Percentiles rank a stretch among this genome's conserved stretches.
phyloP scores from a whole-genome alignment of 1,140 invertebrate species.

The Druon quercuslanigerum region DNA sequence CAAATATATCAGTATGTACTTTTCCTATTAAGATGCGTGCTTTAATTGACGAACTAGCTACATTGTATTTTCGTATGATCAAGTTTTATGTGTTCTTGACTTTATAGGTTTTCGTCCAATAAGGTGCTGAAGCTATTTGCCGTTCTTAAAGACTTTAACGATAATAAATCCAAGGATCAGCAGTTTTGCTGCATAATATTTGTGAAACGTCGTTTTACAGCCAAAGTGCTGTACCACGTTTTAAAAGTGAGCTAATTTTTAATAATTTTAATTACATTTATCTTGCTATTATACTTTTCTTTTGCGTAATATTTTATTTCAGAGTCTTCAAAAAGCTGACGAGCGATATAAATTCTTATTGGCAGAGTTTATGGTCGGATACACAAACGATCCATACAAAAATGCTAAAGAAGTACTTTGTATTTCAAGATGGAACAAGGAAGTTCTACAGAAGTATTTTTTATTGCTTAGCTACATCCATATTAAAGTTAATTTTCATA shows the following conservation, averaged over 20 bases:
- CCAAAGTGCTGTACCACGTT: slow-evolving; percentile 86
- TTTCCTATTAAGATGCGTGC: slow-evolving; percentile 8
- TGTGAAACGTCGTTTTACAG: slow-evolving; percentile 85
- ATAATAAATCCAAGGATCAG: slow-evolving; percentile 61
- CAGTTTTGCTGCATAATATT: slow-evolving; percentile 89
- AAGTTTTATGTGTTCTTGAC: slow-evolving; percentile 45
- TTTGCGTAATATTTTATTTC: slow-evolving; percentile 45
- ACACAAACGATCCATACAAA: slow-evolving; percentile 75
- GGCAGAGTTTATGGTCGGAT: slow-evolving; percentile 85
- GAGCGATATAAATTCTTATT: slow-evolving; percentile 78
- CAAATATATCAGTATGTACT: slow-evolving; percentile 54
- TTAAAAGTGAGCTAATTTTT: slow-evolving; percentile 77
- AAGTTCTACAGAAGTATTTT: slow-evolving; percentile 75
- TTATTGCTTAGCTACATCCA: background rate
- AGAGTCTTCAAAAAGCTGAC: slow-evolving; percentile 69
- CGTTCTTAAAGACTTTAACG: slow-evolving; percentile 75
- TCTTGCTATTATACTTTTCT: slow-evolving; percentile 25
- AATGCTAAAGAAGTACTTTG: slow-evolving; percentile 76
- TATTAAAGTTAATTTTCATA: background rate
- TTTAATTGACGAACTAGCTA: background rate
- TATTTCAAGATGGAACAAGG: slow-evolving; percentile 77
- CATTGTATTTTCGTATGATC: background rate
- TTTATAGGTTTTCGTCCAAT: slow-evolving; percentile 77
- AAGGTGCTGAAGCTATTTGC: slow-evolving; percentile 78
- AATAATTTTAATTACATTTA: slow-evolving; percentile 35